These are phyloP conservation scores for Ibycter americanus DNA, from an alignment of 2,797 vertebrate species.

Conservation along the genomic window DNA sequence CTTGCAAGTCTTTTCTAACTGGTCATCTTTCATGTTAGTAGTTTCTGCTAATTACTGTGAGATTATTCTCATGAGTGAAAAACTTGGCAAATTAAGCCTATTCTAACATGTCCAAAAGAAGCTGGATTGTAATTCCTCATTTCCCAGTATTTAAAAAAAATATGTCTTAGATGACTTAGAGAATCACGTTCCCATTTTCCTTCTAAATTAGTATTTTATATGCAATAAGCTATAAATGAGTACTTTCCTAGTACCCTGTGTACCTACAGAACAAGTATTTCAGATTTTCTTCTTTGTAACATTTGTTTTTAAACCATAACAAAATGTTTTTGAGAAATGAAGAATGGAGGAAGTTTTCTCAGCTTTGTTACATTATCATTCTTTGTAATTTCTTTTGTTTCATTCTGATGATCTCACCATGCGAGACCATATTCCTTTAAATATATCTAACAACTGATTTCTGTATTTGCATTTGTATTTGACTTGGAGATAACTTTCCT, in stretches of 20 bases:
- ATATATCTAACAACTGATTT: not conserved
- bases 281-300: not conserved
- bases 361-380: not conserved
- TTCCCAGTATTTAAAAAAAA: not conserved
- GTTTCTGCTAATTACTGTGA: not conserved
- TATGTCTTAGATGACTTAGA: not conserved
- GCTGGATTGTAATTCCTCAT: not conserved
- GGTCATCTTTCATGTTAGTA: not conserved
- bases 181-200: not conserved
- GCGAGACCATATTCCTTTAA: not conserved
- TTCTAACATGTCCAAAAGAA: not conserved
- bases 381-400: constrained; percentile 6
- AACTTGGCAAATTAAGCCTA: not conserved
- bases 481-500: not conserved
- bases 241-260: not conserved
- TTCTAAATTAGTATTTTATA: not conserved
- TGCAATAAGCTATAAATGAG: not conserved
- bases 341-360: not conserved
- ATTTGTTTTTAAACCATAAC: not conserved
- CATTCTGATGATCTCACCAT: not conserved
- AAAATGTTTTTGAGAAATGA: not conserved
- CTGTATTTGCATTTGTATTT: constrained; percentile 1
- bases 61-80: not conserved
- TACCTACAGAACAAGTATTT: not conserved
- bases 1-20: not conserved